These are phyloP conservation scores for Lasius platythorax DNA, from an alignment of 2,888 invertebrate genomes.

Conservation along the genomic window DNA sequence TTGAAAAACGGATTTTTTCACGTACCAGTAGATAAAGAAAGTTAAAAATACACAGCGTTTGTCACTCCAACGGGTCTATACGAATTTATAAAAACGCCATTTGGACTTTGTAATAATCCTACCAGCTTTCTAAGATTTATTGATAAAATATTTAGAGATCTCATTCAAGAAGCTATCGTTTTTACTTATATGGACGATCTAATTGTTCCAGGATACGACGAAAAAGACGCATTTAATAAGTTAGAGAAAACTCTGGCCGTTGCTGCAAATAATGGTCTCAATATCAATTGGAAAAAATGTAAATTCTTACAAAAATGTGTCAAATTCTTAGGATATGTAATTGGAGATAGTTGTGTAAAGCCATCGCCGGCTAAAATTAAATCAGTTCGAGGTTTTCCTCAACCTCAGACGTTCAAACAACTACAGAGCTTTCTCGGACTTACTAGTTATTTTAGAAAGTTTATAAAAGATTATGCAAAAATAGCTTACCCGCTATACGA, in stretches of 20 bases:
- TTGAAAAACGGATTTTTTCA: constrained; percentile 53
- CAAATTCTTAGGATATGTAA: constrained; percentile 25
- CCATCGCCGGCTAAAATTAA: constrained; percentile 8
- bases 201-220: neutral
- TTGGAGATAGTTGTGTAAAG: neutral
- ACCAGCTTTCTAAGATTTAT: constrained; percentile 60
- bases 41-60: constrained; percentile 46
- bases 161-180: neutral
- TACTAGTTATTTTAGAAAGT: constrained; percentile 31
- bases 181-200: constrained; percentile 40
- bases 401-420: neutral
- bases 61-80: constrained; percentile 47
- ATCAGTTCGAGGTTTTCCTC: neutral
- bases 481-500: constrained; percentile 9
- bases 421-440: constrained; percentile 37
- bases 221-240: neutral
- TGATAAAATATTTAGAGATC: constrained; percentile 55
- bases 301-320: neutral
- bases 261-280: neutral
- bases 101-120: constrained; percentile 59
- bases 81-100: constrained; percentile 62
- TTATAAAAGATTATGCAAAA: neutral
- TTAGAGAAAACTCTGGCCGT: neutral
- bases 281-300: constrained; percentile 36
- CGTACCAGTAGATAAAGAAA: constrained; percentile 23